Evolutionary conservation across 2,113 vertebrate genomes (phyloP).

Genomic region (Pachyramphus minor): DNA sequence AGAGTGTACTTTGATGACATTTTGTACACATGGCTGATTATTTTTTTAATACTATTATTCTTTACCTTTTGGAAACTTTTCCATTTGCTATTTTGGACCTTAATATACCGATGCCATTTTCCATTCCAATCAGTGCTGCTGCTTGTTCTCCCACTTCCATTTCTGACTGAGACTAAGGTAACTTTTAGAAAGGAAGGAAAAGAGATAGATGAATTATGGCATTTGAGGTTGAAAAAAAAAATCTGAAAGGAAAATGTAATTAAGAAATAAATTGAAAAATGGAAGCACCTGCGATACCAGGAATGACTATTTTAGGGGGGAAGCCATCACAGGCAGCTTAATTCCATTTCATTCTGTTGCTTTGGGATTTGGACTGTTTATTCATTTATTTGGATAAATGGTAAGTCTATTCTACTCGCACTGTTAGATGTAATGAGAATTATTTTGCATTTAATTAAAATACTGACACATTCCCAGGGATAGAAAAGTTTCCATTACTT

Average conservation of each 20-base stretch:
- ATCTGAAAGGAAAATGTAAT: slow-evolving; percentile 54
- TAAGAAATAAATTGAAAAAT: slow-evolving; percentile 67
- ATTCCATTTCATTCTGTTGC: slow-evolving; percentile 31
- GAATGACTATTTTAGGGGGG: slow-evolving; percentile 24
- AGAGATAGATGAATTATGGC: slow-evolving; percentile 46
- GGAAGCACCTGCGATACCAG: slow-evolving; percentile 48
- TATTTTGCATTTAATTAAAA: slow-evolving; percentile 50
- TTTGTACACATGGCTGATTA: background rate
- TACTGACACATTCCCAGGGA: background rate
- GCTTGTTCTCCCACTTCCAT: background rate
- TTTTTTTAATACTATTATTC: background rate
- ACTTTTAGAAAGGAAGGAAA: background rate
- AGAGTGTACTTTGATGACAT: background rate
- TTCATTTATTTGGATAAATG: slow-evolving; percentile 29
- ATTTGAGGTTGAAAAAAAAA: slow-evolving; percentile 13
- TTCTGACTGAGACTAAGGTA: background rate
- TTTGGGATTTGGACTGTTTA: slow-evolving; percentile 31
- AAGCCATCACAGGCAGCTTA: slow-evolving; percentile 13
- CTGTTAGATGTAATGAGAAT: slow-evolving; percentile 9
- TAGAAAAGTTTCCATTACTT: background rate
- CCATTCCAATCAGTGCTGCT: background rate
- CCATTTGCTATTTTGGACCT: background rate
- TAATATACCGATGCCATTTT: background rate
- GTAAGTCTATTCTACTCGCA: background rate
- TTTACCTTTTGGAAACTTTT: background rate